Evolutionary conservation across 2,797 vertebrate genomes (phyloP), one percentile per base, ranked within the genome.

Genomic region (Clamator glandarius): DNA sequence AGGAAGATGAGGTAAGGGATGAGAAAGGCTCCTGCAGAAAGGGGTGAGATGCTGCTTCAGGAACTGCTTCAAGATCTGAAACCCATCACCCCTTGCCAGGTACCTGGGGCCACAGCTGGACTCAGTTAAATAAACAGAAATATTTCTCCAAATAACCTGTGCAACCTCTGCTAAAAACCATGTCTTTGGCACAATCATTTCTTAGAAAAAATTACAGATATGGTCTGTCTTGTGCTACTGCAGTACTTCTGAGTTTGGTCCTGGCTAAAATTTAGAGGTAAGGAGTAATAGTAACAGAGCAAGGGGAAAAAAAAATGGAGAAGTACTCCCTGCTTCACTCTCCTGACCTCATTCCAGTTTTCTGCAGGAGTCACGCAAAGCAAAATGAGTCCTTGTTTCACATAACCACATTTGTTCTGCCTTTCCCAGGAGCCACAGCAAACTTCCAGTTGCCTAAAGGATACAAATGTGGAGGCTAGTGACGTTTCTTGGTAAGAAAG

Each of bases 1-100:
- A 99, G 98, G 97, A 99, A 98, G 92, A 99, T 97, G 90, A 99
- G 98, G 95, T 99, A 99, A 4, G 99, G 99, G 89, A 99, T 98
- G 92, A 99, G 98, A 97, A 99, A 99, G 64, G 98, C 98, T 84
- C 98, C 99, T 99, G 97, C 5, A 31, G 75, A 88, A 33, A 83
- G 29, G 31, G 33, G 5, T 15, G 23, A 80, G 33, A 78, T 57
- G 20, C 11, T 93, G 31, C 41, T 58, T 76, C 29, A 94, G 52
- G 68, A 89, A 81, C 8, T 17, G 78, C 57, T 74, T 69, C 36
- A 61, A 84, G 81, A 81, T 12, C 9, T 81, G 66, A 21, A 42
- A 41, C 26, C 17, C 58, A 69, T 8, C 29, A 61, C 12, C 16
- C 28, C 31, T 66, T 73, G 35, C 24, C 59, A 74, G 19, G 8